These are phyloP conservation scores for Dissostichus mawsoni DNA, from an alignment of 2,113 vertebrate species.

Conservation along the genomic window DNA sequence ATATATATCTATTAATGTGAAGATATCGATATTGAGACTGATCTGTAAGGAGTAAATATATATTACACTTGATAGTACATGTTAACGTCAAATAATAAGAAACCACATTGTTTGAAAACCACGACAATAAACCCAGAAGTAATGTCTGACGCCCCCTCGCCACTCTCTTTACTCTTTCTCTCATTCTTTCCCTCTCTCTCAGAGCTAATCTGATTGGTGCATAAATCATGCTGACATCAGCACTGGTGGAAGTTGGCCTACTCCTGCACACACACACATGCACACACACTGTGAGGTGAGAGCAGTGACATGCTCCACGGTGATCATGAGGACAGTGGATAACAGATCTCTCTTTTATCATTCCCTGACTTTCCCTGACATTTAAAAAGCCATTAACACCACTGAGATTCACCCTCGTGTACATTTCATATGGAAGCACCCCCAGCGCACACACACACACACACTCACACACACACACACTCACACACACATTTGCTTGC, in stretches of 20 bases:
- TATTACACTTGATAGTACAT: neutral
- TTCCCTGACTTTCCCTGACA: constrained; percentile 88
- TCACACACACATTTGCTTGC: constrained; percentile 49
- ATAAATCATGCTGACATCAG: constrained; percentile 85
- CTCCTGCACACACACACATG: constrained; percentile 35
- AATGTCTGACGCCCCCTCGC: constrained; percentile 42
- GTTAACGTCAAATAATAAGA: neutral
- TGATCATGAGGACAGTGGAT: constrained; percentile 85
- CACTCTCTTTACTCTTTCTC: constrained; percentile 31
- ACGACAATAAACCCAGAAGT: constrained; percentile 54
- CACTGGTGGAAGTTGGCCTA: constrained; percentile 75
- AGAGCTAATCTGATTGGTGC: constrained; percentile 81
- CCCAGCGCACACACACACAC: constrained; percentile 39
- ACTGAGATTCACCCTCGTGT: constrained; percentile 80
- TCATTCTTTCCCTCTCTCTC: constrained; percentile 55
- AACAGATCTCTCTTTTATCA: constrained; percentile 88
- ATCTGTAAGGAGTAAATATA: constrained; percentile 1
- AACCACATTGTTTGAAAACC: constrained; percentile 27
- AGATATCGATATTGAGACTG: neutral
- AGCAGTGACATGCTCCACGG: constrained; percentile 59
- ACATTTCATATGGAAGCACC: constrained; percentile 78
- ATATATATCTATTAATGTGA: neutral
- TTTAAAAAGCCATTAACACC: constrained; percentile 90
- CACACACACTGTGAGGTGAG: constrained; percentile 52
- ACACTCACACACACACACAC: constrained; percentile 31